Base-by-base conservation (phyloP, 2,797 vertebrate species). In the Anguilla marmorata region DNA sequence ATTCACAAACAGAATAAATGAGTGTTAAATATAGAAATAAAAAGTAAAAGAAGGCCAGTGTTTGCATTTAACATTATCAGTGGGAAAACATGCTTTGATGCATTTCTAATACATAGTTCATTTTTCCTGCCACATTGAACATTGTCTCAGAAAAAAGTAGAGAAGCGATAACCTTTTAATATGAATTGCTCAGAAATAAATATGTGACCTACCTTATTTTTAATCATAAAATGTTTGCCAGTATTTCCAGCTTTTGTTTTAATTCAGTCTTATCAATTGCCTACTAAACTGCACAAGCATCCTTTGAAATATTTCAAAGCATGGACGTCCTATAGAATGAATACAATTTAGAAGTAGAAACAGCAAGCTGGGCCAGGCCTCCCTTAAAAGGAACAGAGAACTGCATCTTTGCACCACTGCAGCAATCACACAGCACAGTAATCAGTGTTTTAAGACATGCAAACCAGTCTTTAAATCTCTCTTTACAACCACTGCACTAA, bases 11-110 rank as follows among this genome's bases (percentile, higher is more conserved):
- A n/a, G 56, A 72, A 54, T 27, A 50, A 48, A 87, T 72, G 21
- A 48, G 74, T 87, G 33, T 69, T 33, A 24, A 27, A 84, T 72
- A 27, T 50, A 45, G 79, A 82, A 82, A 48, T 82, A 50, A 82
- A 82, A 21, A 21, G 79, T 82, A 82, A 48, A 82, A 82, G 45
- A 48, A 50, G 79, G 79, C 79, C 79, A 82, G 45, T 50, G 79
- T 50, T 82, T 82, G 41, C 41, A 48, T 50, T 82, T 82, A 82
- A 33, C 33, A 76, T 82, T 48, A 50, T 11, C 79, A 82, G 79
- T 50, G 79, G 4, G 79, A 50, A 82, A 82, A 48, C 79, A 82
- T 82, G 79, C 79, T 82, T 50, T 82, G 79, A 82, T 82, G 79
- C 79, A 82, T 82, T 48, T 82, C 79, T 24, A 82, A 82, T 50